Percentiles rank a stretch among this genome's conserved stretches.
Evolutionary conservation across 2,888 invertebrate species (phyloP).

Genomic region (Sphaerophoria taeniata): DNA sequence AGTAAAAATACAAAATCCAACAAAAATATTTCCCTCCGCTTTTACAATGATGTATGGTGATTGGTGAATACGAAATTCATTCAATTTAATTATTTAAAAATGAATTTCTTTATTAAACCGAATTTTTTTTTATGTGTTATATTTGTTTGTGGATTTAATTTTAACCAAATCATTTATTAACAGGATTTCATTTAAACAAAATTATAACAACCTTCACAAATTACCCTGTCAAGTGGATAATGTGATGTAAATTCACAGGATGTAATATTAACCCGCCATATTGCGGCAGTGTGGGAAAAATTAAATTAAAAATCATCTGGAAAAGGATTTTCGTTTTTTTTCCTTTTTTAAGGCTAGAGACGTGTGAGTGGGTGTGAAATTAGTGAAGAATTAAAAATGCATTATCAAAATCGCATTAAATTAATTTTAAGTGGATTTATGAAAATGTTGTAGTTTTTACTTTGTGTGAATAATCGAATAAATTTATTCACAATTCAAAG

Average conservation of each 20-base stretch:
- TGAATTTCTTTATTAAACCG: neutral
- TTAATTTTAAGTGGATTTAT: neutral
- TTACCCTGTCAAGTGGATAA: neutral
- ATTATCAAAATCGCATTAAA: neutral
- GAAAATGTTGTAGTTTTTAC: neutral
- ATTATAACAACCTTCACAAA: neutral
- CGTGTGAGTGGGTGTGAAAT: neutral
- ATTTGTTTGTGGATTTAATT: no score
- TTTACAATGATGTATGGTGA: no score
- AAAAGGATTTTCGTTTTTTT: neutral
- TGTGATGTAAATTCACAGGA: neutral
- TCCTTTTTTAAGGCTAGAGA: neutral
- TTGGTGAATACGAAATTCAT: neutral
- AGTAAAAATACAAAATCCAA: neutral
- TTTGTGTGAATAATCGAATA: neutral
- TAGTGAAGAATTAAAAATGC: neutral
- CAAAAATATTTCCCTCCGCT: no score
- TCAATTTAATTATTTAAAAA: neutral
- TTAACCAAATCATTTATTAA: constrained; percentile 5
- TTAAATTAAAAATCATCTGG: constrained; percentile 15
- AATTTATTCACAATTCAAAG: neutral
- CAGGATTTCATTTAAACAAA: constrained; percentile 22
- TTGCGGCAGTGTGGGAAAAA: constrained; percentile 16
- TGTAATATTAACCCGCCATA: constrained; percentile 19
- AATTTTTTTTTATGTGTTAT: neutral